Conservation (phyloP, 2,888 invertebrate genomes). For the Adela reaumurella region DNA sequence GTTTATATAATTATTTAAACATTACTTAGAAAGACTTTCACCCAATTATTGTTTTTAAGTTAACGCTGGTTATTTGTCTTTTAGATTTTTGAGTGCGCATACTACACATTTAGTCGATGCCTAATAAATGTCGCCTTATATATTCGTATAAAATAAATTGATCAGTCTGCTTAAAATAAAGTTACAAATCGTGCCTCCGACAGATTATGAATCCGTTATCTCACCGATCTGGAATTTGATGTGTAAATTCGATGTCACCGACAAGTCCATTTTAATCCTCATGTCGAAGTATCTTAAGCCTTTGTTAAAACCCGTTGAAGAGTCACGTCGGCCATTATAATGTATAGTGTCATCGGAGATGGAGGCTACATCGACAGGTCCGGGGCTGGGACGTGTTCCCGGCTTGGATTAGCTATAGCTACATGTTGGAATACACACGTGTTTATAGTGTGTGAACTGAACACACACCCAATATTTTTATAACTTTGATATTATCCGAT, state of each 20-base stretch:
- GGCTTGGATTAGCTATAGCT: not conserved
- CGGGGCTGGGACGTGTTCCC: constrained; percentile 1
- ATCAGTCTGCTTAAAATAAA: too few species aligned
- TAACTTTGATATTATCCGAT: not conserved
- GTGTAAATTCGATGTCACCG: constrained; percentile 24
- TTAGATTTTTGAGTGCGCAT: too few species aligned
- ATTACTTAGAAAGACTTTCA: too few species aligned
- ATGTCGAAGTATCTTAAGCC: constrained; percentile 53
- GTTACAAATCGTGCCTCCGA: too few species aligned
- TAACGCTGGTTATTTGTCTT: too few species aligned
- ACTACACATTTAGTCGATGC: too few species aligned
- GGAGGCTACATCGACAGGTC: constrained; percentile 50
- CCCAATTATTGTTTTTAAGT: too few species aligned
- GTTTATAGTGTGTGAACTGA: not conserved
- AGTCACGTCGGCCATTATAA: constrained; percentile 46
- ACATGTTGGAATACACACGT: too few species aligned
- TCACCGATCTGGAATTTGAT: constrained; percentile 18
- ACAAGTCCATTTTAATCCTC: constrained; percentile 44
- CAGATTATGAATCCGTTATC: not conserved
- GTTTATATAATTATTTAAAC: too few species aligned
- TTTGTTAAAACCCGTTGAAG: constrained; percentile 49
- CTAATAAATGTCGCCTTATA: too few species aligned
- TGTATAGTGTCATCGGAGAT: constrained; percentile 54
- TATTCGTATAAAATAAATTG: too few species aligned
- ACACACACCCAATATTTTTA: not conserved